A percentile compares a stretch with the other conserved stretches of the same genome.
Conservation (phyloP, 1,140 invertebrate species). For the Zaprionus ghesquierei region DNA sequence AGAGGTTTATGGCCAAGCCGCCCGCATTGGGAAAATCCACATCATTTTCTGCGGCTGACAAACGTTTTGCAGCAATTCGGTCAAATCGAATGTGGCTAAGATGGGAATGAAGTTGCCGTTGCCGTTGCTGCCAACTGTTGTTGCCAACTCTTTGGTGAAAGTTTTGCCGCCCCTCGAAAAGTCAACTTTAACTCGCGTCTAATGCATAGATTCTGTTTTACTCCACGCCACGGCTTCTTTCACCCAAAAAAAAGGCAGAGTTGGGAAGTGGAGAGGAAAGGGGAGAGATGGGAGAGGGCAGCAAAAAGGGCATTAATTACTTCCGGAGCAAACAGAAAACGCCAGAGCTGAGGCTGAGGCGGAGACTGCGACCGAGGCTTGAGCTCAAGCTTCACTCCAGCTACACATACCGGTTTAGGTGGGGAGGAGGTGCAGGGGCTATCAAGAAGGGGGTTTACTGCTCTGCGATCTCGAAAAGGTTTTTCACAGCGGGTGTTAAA, state of each 20-base stretch:
- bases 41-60: constrained; percentile 41
- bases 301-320: constrained; percentile 69
- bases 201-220: constrained; percentile 73
- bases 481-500: constrained; percentile 71
- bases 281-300: neutral
- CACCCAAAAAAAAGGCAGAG: constrained; percentile 43
- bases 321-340: constrained; percentile 61
- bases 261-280: constrained; percentile 5
- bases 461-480: constrained; percentile 14
- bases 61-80: constrained; percentile 46
- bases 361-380: neutral
- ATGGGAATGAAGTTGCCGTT: constrained; percentile 21
- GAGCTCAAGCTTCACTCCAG: neutral
- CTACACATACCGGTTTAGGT: constrained; percentile 26
- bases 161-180: constrained; percentile 16
- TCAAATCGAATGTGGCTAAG: constrained; percentile 42
- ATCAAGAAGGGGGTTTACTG: neutral
- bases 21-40: constrained; percentile 41
- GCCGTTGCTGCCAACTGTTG: neutral
- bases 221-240: neutral
- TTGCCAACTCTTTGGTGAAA: constrained; percentile 28
- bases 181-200: constrained; percentile 13
- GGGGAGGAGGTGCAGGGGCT: neutral
- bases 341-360: constrained; percentile 48
- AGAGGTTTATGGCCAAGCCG: constrained; percentile 29